phyloP scores from a whole-genome alignment of 2,113 vertebrate species.

The Engraulis encrasicolus region DNA sequence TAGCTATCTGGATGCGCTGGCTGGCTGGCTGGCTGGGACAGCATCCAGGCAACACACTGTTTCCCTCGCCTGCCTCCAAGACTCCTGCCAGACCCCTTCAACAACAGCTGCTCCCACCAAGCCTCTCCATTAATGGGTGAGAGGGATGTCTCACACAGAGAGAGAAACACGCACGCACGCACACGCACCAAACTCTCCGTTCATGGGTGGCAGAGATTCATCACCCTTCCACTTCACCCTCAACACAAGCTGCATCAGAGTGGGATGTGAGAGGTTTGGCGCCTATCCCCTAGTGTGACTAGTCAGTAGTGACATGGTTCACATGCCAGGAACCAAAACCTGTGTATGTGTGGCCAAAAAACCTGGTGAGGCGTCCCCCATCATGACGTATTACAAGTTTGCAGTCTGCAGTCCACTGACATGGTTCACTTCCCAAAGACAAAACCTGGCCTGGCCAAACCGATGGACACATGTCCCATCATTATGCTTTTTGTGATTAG shows the following conservation, averaged over 20 bases:
- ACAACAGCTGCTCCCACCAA: background rate
- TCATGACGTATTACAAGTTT: background rate
- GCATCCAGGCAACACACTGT: background rate
- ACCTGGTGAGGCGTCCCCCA: background rate
- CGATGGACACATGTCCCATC: no score
- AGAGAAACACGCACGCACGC: no score
- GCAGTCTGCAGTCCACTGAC: background rate
- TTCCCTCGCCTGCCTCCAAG: background rate
- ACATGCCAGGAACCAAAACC: background rate
- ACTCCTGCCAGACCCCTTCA: background rate
- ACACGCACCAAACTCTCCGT: no score
- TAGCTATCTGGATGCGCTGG: background rate
- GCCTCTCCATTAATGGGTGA: background rate
- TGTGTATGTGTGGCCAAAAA: background rate
- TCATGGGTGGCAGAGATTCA: background rate
- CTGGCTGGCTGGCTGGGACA: no score
- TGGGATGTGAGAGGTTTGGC: no score
- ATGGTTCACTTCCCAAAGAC: background rate
- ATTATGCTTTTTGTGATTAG: no score
- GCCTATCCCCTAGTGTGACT: background rate
- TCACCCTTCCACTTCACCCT: background rate
- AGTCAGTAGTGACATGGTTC: background rate
- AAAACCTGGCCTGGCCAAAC: no score
- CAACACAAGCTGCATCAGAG: background rate
- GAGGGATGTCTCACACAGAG: background rate